Conservation (phyloP, 2,888 invertebrate genomes). For the Leptopilina myrica region DNA sequence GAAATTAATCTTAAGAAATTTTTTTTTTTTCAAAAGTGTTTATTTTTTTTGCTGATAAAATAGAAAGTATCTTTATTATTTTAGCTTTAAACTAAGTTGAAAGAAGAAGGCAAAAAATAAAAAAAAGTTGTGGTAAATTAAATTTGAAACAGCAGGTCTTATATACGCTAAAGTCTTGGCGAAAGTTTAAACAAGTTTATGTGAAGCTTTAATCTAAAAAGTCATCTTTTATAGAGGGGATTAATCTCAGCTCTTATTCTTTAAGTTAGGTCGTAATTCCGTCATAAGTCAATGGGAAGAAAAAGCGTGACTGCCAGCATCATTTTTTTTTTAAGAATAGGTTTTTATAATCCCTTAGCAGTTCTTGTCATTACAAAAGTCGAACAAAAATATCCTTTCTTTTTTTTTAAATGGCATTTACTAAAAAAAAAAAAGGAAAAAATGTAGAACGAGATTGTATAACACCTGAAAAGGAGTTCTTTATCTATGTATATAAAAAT, state of each 20-base stretch:
- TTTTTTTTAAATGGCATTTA: conserved; percentile 23
- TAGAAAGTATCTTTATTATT: conserved; percentile 10
- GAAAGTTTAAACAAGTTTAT: conserved; percentile 21
- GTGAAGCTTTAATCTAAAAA: conserved; percentile 9
- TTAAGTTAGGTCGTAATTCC: conserved; percentile 21
- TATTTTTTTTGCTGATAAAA: neutral
- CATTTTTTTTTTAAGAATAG: conserved; percentile 12
- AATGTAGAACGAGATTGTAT: conserved; percentile 16
- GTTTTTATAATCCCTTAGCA: conserved; percentile 28
- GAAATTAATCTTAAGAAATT: too few relatives aligned
- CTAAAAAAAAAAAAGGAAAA: neutral
- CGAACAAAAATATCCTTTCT: conserved; percentile 34
- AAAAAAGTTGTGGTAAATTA: conserved; percentile 5
- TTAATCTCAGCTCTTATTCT: conserved; percentile 27
- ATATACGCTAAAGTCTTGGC: neutral
- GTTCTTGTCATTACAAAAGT: conserved; percentile 27
- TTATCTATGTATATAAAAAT: conserved; percentile 31
- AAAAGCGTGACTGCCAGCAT: conserved; percentile 27
- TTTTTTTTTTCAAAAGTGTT: neutral
- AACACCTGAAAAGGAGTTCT: conserved; percentile 26
- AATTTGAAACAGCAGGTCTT: conserved; percentile 1
- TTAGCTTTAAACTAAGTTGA: neutral
- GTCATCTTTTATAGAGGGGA: conserved; percentile 35
- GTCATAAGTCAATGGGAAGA: conserved; percentile 19
- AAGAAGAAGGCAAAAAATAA: neutral